Conservation (phyloP, 2,113 vertebrate species). For the Chunga burmeisteri region DNA sequence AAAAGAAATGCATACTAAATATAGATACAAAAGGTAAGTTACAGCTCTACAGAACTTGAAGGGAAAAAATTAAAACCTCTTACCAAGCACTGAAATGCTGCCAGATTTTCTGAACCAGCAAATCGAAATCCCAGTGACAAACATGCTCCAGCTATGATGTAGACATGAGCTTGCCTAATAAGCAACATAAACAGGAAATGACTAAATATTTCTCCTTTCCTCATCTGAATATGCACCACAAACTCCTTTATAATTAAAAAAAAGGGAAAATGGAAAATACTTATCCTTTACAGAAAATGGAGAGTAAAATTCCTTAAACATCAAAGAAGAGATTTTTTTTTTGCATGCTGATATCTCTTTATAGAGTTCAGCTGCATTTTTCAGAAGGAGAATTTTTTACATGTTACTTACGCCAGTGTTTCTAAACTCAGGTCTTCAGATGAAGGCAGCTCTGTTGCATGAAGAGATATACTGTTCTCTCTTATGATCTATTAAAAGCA, state of each 20-base stretch:
- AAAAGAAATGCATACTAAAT: conserved; percentile 15
- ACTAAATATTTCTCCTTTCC: neutral
- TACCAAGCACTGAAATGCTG: conserved; percentile 95
- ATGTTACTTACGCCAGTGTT: conserved; percentile 87
- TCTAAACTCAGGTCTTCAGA: conserved; percentile 95
- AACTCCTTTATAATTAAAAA: neutral
- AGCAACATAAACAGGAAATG: conserved; percentile 24
- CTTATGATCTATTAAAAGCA: conserved; percentile 86
- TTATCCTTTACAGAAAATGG: neutral
- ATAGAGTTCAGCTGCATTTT: neutral
- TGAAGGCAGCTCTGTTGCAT: conserved; percentile 79
- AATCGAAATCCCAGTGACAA: conserved; percentile 94
- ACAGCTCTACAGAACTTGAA: neutral
- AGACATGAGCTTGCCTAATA: conserved; percentile 93
- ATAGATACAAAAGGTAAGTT: neutral
- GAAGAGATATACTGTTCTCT: conserved; percentile 86
- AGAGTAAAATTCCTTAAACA: neutral
- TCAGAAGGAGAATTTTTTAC: neutral
- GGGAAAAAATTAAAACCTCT: neutral
- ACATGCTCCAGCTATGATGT: conserved; percentile 96
- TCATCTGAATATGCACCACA: neutral
- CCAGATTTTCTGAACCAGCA: conserved; percentile 93
- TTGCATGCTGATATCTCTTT: neutral
- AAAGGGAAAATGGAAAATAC: neutral
- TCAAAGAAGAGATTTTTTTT: neutral